Conservation (phyloP, 2,113 vertebrate species). For the Hemiprocne comata region DNA sequence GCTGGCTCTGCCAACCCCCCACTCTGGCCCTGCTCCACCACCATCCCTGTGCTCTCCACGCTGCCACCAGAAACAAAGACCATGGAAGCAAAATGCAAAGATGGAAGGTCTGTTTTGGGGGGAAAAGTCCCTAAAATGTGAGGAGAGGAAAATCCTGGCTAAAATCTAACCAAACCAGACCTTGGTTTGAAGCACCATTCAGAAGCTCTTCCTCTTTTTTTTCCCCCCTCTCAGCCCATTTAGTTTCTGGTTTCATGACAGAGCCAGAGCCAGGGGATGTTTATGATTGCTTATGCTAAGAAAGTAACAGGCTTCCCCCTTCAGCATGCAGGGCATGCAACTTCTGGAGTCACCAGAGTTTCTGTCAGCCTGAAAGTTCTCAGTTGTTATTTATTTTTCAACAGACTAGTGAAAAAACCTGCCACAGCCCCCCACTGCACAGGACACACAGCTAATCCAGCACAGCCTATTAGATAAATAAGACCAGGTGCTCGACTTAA, state of each 20-base stretch:
- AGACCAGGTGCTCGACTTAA: not conserved
- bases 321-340: not conserved
- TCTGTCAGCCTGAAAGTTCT: not conserved
- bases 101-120: not conserved
- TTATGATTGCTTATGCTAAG: not conserved
- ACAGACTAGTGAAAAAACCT: not conserved
- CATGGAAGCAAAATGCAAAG: not conserved
- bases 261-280: not conserved
- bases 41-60: fast-evolving
- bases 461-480: not conserved
- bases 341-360: not conserved
- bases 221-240: not conserved
- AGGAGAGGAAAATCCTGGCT: conserved; percentile 15
- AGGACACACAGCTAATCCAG: fast-evolving
- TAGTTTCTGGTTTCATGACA: not conserved
- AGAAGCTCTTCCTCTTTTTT: conserved; percentile 20
- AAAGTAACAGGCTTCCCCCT: not conserved
- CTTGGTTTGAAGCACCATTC: not conserved
- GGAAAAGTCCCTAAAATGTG: not conserved
- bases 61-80: not conserved
- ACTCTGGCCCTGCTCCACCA: fast-evolving
- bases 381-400: not conserved
- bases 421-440: fast-evolving
- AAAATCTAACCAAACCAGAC: not conserved
- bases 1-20: not conserved